Conservation (phyloP, 2,797 vertebrate species). For the Hafferia zeledoni region DNA sequence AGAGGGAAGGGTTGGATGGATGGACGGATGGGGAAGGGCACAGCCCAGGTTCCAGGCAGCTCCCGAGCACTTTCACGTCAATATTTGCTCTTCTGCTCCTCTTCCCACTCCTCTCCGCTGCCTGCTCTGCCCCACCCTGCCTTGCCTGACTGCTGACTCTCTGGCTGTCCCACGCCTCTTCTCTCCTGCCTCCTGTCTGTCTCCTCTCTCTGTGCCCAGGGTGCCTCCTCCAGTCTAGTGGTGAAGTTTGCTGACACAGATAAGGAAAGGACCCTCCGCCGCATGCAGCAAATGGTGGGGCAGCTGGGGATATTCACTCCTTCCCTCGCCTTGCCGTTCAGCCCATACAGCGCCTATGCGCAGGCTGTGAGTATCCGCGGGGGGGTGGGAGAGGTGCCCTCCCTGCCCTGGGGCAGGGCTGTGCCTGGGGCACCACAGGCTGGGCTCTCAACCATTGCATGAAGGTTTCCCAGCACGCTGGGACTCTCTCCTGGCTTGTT, state of each 20-base stretch:
- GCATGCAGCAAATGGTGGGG: slow-evolving; percentile 99
- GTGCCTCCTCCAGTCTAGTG: slow-evolving; percentile 98
- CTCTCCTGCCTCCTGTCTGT: slow-evolving; percentile 37
- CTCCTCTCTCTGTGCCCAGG: slow-evolving; percentile 80
- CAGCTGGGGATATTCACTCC: slow-evolving; percentile 98
- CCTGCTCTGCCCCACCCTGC: neutral
- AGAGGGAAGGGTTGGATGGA: neutral
- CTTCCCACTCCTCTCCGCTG: slow-evolving; percentile 21
- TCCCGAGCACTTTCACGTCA: neutral
- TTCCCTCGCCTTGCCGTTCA: slow-evolving; percentile 94
- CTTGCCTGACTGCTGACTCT: slow-evolving; percentile 26
- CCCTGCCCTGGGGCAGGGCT: neutral
- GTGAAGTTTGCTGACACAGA: slow-evolving; percentile 99
- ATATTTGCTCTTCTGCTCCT: slow-evolving; percentile 21
- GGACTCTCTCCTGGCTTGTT: neutral
- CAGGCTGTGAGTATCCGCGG: slow-evolving; percentile 89
- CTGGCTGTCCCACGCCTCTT: slow-evolving; percentile 31
- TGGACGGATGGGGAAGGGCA: neutral
- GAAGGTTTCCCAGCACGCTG: neutral
- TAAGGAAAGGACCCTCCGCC: slow-evolving; percentile 95
- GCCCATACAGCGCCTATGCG: slow-evolving; percentile 97
- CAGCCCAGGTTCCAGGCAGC: neutral
- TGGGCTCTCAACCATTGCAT: neutral
- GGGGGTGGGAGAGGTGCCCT: neutral
- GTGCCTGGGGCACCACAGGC: neutral